Percentiles rank a stretch among this genome's conserved stretches.
Evolutionary conservation across 2,888 invertebrate genomes (phyloP).

Genomic region (Andrena dorsata): DNA sequence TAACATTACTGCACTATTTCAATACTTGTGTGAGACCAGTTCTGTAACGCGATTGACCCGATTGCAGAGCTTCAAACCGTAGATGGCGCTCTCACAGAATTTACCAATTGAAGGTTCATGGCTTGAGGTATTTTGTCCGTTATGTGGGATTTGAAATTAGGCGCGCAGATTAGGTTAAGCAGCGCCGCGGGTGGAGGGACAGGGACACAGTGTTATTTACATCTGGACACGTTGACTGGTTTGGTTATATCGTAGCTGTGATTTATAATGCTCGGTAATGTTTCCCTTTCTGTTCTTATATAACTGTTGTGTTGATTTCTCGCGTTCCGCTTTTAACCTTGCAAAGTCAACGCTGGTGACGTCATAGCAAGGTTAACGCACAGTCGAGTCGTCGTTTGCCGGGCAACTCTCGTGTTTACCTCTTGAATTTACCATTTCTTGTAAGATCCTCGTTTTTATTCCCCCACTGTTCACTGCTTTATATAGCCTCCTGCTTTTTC

Average conservation of each 20-base stretch:
- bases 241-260: neutral
- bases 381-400: neutral
- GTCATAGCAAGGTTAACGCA: neutral
- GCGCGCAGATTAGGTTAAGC: conserved; percentile 1
- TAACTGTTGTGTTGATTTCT: neutral
- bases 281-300: neutral
- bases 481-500: too few relatives aligned
- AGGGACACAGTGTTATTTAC: too few relatives aligned
- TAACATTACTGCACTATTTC: too few relatives aligned
- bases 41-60: too few relatives aligned
- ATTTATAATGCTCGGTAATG: neutral
- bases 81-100: too few relatives aligned
- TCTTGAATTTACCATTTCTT: neutral
- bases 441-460: neutral
- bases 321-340: neutral
- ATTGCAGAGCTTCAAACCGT: too few relatives aligned
- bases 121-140: neutral
- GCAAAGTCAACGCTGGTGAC: neutral
- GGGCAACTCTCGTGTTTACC: neutral
- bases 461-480: too few relatives aligned
- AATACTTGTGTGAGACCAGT: too few relatives aligned
- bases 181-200: neutral
- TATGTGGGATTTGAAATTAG: neutral
- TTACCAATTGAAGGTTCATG: too few relatives aligned
- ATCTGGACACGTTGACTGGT: neutral